Percentiles rank a stretch among this genome's conserved stretches.
phyloP scores from a whole-genome alignment of 2,888 invertebrate genomes.

The Cryptocephalus moraei region DNA sequence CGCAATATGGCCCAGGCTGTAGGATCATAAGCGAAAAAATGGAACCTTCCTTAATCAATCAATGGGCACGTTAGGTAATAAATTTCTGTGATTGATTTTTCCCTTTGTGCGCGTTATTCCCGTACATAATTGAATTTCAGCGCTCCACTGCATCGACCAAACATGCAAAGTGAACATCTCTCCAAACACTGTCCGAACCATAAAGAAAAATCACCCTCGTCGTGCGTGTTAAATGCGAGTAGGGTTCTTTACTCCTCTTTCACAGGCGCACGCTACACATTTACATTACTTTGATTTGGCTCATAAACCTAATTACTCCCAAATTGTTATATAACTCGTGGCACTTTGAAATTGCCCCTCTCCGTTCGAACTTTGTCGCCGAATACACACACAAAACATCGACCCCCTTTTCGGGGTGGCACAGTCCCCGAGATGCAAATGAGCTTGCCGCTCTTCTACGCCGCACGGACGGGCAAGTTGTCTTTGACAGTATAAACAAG shows the following conservation, averaged over 20 bases:
- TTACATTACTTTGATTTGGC: slow-evolving; percentile 9
- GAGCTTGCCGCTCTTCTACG: slow-evolving; percentile 27
- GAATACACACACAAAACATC: slow-evolving; percentile 10
- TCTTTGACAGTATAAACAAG: too few species aligned
- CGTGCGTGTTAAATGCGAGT: too few species aligned
- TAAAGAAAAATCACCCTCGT: too few species aligned
- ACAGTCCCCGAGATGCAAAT: slow-evolving; percentile 24
- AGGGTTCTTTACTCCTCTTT: too few species aligned
- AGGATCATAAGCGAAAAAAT: neutral
- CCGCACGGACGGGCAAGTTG: slow-evolving; percentile 8
- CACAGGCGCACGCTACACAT: too few species aligned
- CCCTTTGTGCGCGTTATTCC: slow-evolving; percentile 5
- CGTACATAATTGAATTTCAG: slow-evolving; percentile 2
- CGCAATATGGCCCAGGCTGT: neutral
- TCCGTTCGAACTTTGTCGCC: slow-evolving; percentile 7
- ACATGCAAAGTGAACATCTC: too few species aligned
- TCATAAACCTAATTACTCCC: slow-evolving; percentile 12
- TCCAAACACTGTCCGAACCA: too few species aligned
- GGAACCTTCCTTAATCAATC: neutral
- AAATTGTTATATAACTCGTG: slow-evolving; percentile 13
- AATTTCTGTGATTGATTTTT: neutral
- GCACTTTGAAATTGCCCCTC: slow-evolving; percentile 11
- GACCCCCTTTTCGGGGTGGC: slow-evolving; percentile 9
- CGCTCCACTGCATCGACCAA: too few species aligned
- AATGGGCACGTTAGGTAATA: neutral